Evolutionary conservation across 2,888 invertebrate species (phyloP), one percentile per base, ranked within the genome.

Genomic region (Mythimna loreyi): DNA sequence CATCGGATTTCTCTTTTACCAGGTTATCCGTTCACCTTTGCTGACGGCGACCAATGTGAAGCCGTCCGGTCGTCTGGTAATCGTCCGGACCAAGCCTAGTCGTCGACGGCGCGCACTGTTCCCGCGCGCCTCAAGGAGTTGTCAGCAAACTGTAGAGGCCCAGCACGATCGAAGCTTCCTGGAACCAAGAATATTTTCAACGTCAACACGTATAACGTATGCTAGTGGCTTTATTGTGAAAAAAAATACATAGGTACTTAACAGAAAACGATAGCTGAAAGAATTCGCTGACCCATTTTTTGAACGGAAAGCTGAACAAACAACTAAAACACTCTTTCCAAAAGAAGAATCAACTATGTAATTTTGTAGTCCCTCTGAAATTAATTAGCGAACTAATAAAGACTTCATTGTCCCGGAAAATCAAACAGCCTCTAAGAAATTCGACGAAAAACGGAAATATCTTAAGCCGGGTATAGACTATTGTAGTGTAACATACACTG

Each of bases 321-420:
- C 30, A 62, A 4, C 40, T 66, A 28, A 47, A 74, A 43, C 11
- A 40, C 28, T 19, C 3, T 16, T 30, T 23, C 5, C 23, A 36
- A n/a, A 59, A 25, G 11, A 59, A 50, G 2, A 60, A 50, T 11
- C 47, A 57, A 49, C 25, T 47, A 40, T 40, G 16, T 40, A 52
- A 76, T 55, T 53, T 57, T 33, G 47, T 8, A 25, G 11, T 58
- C 53, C n/a, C 28, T 68, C 19, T 21, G 21, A 59, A 69, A 71
- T 65, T 21, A 71, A 76, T 76, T 66, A 66, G 1, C 8, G 45
- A 65, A 61, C 25, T 53, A 62, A 77, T 53, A 62, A 77, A 67
- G 47, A 49, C 50, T 63, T 57, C 57, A 67, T 63, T 43, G 45
- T 30, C 28, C 33, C 59, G 33, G 52, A 67, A 72, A 77, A 67